phyloP scores from a whole-genome alignment of 2,888 invertebrate genomes.

The Pteria penguin region DNA sequence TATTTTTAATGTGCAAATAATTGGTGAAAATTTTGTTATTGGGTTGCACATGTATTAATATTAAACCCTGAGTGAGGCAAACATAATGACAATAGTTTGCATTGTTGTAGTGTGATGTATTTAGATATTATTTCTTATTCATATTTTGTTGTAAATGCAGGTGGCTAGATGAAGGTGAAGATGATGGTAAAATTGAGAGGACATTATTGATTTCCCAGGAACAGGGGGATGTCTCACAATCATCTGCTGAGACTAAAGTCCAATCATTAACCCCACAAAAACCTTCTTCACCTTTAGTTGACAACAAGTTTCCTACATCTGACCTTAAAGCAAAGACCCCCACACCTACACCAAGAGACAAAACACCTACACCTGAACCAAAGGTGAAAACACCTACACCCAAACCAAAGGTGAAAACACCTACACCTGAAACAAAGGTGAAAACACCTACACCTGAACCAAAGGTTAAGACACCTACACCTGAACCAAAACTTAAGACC shows the following conservation, averaged over 20 bases:
- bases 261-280: not conserved
- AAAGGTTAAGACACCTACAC: constrained; percentile 10
- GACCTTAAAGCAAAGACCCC: constrained; percentile 13
- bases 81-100: too few relatives aligned
- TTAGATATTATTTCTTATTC: not conserved
- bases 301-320: not conserved
- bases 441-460: constrained; percentile 16
- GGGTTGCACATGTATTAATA: too few relatives aligned
- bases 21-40: too few relatives aligned
- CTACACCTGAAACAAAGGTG: constrained; percentile 5
- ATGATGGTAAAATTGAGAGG: constrained; percentile 71
- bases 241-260: not conserved
- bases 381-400: constrained; percentile 5
- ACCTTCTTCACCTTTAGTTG: too few relatives aligned
- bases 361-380: constrained; percentile 20
- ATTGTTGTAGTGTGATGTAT: not conserved
- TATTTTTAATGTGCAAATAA: too few relatives aligned
- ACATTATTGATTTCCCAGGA: constrained; percentile 49
- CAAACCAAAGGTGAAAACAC: constrained; percentile 3
- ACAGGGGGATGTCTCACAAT: constrained; percentile 1
- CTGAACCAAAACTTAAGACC: constrained; percentile 5
- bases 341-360: constrained; percentile 5
- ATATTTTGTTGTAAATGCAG: constrained; percentile 59
- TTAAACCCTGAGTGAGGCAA: too few relatives aligned
- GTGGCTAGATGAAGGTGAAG: constrained; percentile 78